Percentiles rank a stretch among this genome's conserved stretches.
Conservation (phyloP, 2,797 vertebrate genomes). For the Babyrousa celebensis region DNA sequence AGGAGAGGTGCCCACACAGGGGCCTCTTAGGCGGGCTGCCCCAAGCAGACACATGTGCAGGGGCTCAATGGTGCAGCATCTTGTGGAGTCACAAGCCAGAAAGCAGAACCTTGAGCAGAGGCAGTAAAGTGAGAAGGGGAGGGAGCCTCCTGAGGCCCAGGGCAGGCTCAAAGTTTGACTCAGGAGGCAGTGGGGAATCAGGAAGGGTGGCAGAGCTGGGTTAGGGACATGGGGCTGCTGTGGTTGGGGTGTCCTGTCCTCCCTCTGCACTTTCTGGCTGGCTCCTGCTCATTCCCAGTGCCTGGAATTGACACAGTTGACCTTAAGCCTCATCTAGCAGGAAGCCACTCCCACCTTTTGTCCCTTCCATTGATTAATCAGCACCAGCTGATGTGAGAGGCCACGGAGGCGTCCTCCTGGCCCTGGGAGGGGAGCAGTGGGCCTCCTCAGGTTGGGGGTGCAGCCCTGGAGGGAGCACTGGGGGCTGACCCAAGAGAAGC, state of each 20-base stretch:
- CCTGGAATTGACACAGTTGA: neutral
- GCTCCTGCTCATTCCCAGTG: neutral
- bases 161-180: neutral
- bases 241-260: neutral
- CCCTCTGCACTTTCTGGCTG: neutral
- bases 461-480: neutral
- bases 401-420: constrained; percentile 7
- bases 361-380: constrained; percentile 47
- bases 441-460: neutral
- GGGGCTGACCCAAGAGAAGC: neutral
- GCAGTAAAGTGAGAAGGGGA: neutral
- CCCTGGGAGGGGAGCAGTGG: neutral
- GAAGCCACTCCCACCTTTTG: neutral
- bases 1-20: neutral
- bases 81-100: neutral
- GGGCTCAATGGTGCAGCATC: neutral
- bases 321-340: neutral
- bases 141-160: neutral
- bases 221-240: neutral
- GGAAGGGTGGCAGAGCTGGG: neutral
- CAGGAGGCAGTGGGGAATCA: neutral
- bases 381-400: constrained; percentile 73
- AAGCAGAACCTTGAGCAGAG: neutral
- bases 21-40: neutral
- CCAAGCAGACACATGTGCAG: neutral